Base-by-base conservation (phyloP, 2,113 vertebrate species). In the Lycocorax pyrrhopterus region DNA sequence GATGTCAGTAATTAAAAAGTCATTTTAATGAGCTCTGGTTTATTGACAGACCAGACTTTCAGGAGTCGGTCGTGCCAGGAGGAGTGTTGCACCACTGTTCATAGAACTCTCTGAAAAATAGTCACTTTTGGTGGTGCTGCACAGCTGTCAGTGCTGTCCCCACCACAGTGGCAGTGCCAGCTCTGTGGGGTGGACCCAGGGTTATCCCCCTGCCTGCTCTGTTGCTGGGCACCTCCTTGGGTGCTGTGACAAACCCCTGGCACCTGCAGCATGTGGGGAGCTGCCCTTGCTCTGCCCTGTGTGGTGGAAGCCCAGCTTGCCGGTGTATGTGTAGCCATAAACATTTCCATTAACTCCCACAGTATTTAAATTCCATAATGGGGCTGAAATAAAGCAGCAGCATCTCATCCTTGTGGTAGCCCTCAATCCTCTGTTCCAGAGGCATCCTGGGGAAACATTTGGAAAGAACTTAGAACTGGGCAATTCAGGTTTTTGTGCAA, bases 261-360 rank as follows among this genome's bases (percentile, higher is more conserved):
- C 30, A 29, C 33, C 67, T 16, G 55, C 67, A 71, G 51, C 6
- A 0, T 0, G 44, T 7, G n/a, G 35, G 20, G 51, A n/a, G 67
- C 37, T 15, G 4, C 11, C 41, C 58, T 20, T 12, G 23, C 63
- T 44, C 13, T 58, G 82, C 58, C 27, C 63, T 16, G 62, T 4
- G 0, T 4, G 8, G 12, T 0, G 4, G 62, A 60, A 91, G 46
- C 67, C 4, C 58, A 44, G 43, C 49, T 35, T 15, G 0, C 64
- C 23, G 59, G 33, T 74, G 43, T 23, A 8, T n/a, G 55, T 33
- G 33, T 49, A 33, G 47, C 15, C 56, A 27, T 39, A 60, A 89
- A 72, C 35, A 23, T 53, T 46, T 13, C 84, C 72, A 63, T 89
- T 63, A 59, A 64, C 58, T 53, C 63, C 81, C 67, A 19, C 77